Evolutionary conservation across 2,113 vertebrate species (phyloP), one percentile per base, ranked within the genome.

Genomic region (Pelodiscus sinensis): DNA sequence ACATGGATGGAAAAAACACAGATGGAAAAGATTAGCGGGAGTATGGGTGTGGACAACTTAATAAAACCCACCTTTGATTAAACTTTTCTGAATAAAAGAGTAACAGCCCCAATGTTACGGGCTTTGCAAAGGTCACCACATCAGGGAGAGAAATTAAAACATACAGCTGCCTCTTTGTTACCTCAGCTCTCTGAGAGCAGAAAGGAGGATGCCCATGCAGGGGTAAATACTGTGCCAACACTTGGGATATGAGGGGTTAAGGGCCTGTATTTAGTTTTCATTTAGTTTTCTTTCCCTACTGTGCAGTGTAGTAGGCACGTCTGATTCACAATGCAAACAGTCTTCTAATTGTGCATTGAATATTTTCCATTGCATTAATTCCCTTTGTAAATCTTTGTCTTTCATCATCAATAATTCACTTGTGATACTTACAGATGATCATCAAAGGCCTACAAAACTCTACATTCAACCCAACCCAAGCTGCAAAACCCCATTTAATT

Each of bases 321-420:
- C 55, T 4, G 80, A 16, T 68, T 84, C 35, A 21, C 50, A 81
- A 51, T 4, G 38, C 73, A 0, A 77, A 75, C 27, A 58, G 5
- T 22, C 9, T 88, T 81, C 68, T 82, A 90, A 4, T 14, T 3
- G 1, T 35, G 3, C 50, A 24, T 25, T 8, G 50, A 89, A 35
- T 62, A 65, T 31, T 56, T 82, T 78, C 82, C 65, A 9, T 78
- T 62, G 82, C 77, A 55, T 52, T 16, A 71, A 29, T 55, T 55
- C 51, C 84, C 62, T 84, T 24, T 65, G 84, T 85, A 94, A 94
- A 93, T 93, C 92, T 94, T 85, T 87, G 93, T 75, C 86, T 93
- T 94, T 90, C 86, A 65, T 85, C 87, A 88, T 94, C 81, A 94
- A 95, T 88, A 93, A 93, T 93, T 95, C 89, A 94, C 51, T 91